Conservation (phyloP, 2,888 invertebrate genomes). For the Emesis furor region DNA sequence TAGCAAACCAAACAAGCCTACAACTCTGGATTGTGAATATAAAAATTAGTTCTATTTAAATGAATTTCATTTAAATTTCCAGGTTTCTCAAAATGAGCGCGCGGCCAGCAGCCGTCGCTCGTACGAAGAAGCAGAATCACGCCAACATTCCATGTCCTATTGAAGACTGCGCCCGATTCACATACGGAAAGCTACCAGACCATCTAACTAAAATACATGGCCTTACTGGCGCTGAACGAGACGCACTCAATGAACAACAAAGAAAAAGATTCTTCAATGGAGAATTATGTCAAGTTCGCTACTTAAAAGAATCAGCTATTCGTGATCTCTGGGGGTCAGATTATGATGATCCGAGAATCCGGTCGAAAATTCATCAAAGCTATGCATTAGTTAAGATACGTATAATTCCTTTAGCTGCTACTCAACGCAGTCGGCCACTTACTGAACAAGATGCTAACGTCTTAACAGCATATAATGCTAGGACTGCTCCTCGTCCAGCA, state of each 20-base stretch:
- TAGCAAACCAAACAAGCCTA: too few relatives aligned
- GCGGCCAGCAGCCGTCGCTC: conserved; percentile 81
- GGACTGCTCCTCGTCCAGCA: conserved; percentile 88
- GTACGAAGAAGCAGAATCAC: conserved; percentile 91
- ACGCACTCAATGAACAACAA: conserved; percentile 89
- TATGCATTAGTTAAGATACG: conserved; percentile 89
- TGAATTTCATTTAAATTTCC: conserved; percentile 75
- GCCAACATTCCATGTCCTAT: conserved; percentile 91
- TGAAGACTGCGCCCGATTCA: conserved; percentile 90
- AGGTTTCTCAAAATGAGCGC: conserved; percentile 79
- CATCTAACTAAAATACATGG: conserved; percentile 90
- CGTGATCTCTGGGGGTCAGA: conserved; percentile 90
- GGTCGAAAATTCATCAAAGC: conserved; percentile 90
- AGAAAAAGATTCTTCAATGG: conserved; percentile 90
- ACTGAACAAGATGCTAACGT: conserved; percentile 91
- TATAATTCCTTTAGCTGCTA: conserved; percentile 89
- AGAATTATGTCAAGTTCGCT: conserved; percentile 90
- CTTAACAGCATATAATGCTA: conserved; percentile 89
- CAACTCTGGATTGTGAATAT: too few relatives aligned
- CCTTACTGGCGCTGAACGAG: conserved; percentile 88
- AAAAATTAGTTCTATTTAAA: neutral
- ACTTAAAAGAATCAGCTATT: conserved; percentile 90
- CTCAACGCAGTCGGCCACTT: conserved; percentile 87
- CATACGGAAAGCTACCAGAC: conserved; percentile 90
- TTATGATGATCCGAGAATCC: conserved; percentile 89